Evolutionary conservation across 2,888 invertebrate genomes (phyloP).

Genomic region (Ariolimax columbianus): DNA sequence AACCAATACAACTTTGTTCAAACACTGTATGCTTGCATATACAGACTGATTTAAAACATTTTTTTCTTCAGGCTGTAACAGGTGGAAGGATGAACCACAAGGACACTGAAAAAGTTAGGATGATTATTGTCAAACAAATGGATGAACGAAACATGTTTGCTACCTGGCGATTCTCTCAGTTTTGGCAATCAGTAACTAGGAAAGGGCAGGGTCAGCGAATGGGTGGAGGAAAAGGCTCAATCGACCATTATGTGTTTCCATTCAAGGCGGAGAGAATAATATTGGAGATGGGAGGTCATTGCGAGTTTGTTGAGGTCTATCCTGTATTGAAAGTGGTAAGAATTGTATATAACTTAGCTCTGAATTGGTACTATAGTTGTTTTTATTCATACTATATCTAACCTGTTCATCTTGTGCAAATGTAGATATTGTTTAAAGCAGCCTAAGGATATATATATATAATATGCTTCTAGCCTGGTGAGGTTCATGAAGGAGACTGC

Average conservation of each 20-base stretch:
- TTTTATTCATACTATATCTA: no score
- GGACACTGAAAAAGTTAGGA: conserved; percentile 93
- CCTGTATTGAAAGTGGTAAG: conserved; percentile 74
- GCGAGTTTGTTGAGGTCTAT: conserved; percentile 85
- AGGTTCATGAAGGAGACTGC: no score
- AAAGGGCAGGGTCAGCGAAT: conserved; percentile 92
- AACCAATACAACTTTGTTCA: no score
- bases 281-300: conserved; percentile 93
- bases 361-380: no score
- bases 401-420: no score
- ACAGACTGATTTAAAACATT: no score
- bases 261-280: conserved; percentile 93
- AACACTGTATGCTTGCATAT: no score
- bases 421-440: no score
- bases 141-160: conserved; percentile 92
- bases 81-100: conserved; percentile 89
- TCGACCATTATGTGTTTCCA: conserved; percentile 96
- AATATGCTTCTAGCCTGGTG: no score
- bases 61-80: conserved; percentile 84
- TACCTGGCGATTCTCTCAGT: conserved; percentile 94
- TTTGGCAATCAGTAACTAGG: conserved; percentile 92
- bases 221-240: conserved; percentile 97
- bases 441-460: no score
- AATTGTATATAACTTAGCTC: no score
- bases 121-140: conserved; percentile 87